Evolutionary conservation across 2,797 vertebrate species (phyloP), one percentile per base, ranked within the genome.

Genomic region (Passerculus sandwichensis): DNA sequence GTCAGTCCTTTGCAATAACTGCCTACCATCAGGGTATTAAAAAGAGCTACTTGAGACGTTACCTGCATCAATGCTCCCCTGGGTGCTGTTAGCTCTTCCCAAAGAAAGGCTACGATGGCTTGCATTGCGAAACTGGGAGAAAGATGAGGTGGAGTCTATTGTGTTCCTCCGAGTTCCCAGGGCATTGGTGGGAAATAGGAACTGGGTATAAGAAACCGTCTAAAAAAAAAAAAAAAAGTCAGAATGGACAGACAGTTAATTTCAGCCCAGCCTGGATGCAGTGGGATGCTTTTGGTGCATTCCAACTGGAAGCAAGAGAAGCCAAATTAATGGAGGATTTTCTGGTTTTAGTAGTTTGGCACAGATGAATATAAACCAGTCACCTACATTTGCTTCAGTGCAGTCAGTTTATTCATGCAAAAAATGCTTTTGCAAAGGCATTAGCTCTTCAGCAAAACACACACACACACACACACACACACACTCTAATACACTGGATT

Each of bases 151-250:
- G 97, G 99, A 99, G 97, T 99, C 99, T 94, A 99, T 99, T 10
- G 99, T 99, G 97, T 99, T 99, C 83, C 99, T 98, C 45, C 99
- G 98, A 44, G 98, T 97, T n/a, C 98, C 99, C 65, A 99, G 98
- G 93, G 98, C 99, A 64, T 99, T 99, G 51, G 99, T 99, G 89
- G 99, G 98, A 96, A 99, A 99, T 21, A 99, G 98, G 97, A 99
- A 99, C 97, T 99, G 99, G 40, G 99, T 99, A 82, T 99, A 99
- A 54, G 99, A 99, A 94, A 99, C 99, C 1, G 99, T 99, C 99
- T 99, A 12, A 34, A 40, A 91, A 93, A 44, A 40, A 91, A 93
- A 44, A 45, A 96, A 42, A 42, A 42, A 78, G 93, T 44, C 88
- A 93, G 60, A 92, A 85, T 0, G 13, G 50, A 83, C 36, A 85